Percentiles rank a stretch among this genome's conserved stretches.
These are phyloP conservation scores for Melolontha melolontha DNA, from an alignment of 2,888 invertebrate genomes.

Conservation along the genomic window DNA sequence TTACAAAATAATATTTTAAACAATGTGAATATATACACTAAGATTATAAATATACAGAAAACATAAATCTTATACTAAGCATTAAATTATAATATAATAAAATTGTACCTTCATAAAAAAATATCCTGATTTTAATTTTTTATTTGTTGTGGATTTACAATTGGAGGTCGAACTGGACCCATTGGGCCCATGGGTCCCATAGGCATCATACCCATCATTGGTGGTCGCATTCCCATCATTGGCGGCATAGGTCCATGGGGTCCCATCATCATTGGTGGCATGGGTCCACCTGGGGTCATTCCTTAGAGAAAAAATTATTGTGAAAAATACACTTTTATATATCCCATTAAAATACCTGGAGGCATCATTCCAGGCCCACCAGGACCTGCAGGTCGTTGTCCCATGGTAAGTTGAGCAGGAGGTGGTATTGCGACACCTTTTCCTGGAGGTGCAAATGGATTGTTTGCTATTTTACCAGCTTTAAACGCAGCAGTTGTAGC, in stretches of 20 bases:
- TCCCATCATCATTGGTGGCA: slow-evolving; percentile 75
- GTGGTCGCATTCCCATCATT: slow-evolving; percentile 86
- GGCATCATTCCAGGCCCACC: slow-evolving; percentile 73
- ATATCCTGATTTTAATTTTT: slow-evolving; percentile 59
- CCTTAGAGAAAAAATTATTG: slow-evolving; percentile 51
- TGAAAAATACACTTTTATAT: slow-evolving; percentile 2
- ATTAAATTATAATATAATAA: too few relatives aligned
- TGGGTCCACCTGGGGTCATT: slow-evolving; percentile 66
- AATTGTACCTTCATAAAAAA: too few relatives aligned
- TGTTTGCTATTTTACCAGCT: slow-evolving; percentile 94
- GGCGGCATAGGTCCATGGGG: slow-evolving; percentile 81
- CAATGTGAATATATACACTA: too few relatives aligned
- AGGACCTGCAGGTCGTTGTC: slow-evolving; percentile 73
- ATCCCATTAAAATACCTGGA: slow-evolving; percentile 68
- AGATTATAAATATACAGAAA: too few relatives aligned
- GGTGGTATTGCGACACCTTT: slow-evolving; percentile 83
- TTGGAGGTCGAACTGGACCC: slow-evolving; percentile 80
- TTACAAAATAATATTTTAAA: too few relatives aligned
- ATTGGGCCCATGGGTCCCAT: slow-evolving; percentile 79
- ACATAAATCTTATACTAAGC: too few relatives aligned
- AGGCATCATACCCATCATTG: slow-evolving; percentile 83
- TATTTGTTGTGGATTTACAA: slow-evolving; percentile 78
- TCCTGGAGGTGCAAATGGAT: slow-evolving; percentile 79
- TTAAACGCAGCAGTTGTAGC: slow-evolving; percentile 98
- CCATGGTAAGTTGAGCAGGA: slow-evolving; percentile 74